Conservation (phyloP, 2,888 invertebrate species). For the Nineta flava region DNA sequence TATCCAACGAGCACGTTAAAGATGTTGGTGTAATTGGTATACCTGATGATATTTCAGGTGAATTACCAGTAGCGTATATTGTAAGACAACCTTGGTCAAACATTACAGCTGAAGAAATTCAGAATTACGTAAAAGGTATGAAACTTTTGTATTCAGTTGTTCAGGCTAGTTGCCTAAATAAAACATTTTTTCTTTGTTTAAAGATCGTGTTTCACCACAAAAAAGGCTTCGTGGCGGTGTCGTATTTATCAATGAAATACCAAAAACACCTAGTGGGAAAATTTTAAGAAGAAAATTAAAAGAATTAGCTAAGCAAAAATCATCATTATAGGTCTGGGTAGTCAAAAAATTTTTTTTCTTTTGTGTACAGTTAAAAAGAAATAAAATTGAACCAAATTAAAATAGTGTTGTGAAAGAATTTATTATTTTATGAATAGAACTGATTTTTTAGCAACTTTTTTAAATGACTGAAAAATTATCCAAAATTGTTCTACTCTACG, state of each 20-base stretch:
- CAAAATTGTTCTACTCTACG: no score
- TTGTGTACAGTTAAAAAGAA: no score
- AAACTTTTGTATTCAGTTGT: neutral
- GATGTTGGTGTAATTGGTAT: constrained; percentile 44
- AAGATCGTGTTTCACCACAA: constrained; percentile 31
- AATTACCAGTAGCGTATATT: constrained; percentile 33
- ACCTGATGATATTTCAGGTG: constrained; percentile 32
- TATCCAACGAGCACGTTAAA: constrained; percentile 33
- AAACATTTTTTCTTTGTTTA: no score
- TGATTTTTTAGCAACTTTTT: no score
- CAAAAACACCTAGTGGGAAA: constrained; percentile 53
- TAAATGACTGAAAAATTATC: no score
- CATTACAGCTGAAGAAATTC: constrained; percentile 22
- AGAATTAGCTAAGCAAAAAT: no score
- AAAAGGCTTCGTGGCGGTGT: constrained; percentile 50
- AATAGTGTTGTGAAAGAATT: no score
- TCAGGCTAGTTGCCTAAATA: neutral
- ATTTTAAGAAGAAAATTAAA: constrained; percentile 41
- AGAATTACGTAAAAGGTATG: constrained; percentile 23
- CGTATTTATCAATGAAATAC: constrained; percentile 45
- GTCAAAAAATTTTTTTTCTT: no score
- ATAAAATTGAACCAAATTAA: no score
- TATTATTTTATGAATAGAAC: no score
- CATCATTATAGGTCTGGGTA: no score
- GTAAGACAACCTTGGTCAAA: constrained; percentile 24